Conservation (phyloP, 2,113 vertebrate species). For the Isichthys henryi region DNA sequence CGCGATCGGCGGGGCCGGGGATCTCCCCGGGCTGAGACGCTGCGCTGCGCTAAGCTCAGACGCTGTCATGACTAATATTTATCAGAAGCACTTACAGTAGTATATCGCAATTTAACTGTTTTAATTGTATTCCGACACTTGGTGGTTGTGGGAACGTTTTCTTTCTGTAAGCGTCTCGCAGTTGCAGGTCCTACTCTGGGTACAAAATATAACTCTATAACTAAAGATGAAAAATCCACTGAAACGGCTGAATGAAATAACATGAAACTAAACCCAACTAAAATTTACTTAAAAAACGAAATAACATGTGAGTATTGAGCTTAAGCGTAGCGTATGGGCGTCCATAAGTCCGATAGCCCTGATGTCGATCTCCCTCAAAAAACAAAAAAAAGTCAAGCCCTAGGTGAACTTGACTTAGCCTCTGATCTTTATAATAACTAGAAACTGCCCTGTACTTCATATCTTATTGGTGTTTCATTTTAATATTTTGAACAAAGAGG, state of each 20-base stretch:
- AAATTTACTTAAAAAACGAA: background rate
- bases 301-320: background rate
- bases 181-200: background rate
- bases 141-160: background rate
- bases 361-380: too few species aligned
- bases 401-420: too few species aligned
- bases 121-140: background rate
- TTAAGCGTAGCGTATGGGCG: background rate
- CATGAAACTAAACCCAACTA: background rate
- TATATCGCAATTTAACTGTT: background rate
- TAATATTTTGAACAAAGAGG: background rate
- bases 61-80: conserved; percentile 22
- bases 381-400: too few species aligned
- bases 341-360: too few species aligned
- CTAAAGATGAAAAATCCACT: background rate
- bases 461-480: background rate
- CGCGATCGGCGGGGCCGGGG: conserved; percentile 1
- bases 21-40: conserved; percentile 1
- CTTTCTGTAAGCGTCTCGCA: background rate
- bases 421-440: too few species aligned
- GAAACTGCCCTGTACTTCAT: too few species aligned
- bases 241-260: background rate
- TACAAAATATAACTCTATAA: background rate
- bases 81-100: background rate
- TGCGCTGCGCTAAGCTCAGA: conserved; percentile 24